phyloP scores from a whole-genome alignment of 2,888 invertebrate species.

The Zelleria hepariella region DNA sequence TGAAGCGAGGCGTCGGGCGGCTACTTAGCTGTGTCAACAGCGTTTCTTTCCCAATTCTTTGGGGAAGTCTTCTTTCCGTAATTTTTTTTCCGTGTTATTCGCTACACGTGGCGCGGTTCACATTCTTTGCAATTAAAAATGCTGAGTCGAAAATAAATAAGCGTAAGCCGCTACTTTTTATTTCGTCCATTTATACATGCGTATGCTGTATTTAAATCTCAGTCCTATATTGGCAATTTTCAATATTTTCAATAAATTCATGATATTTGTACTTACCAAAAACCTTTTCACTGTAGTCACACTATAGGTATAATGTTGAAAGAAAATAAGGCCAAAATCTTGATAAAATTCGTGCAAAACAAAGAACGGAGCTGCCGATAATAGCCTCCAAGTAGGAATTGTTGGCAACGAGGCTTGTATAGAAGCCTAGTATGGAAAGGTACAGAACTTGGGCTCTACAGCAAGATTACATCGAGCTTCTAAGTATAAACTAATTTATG shows the following conservation, averaged over 20 bases:
- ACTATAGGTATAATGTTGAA: no score
- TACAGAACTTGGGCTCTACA: not conserved
- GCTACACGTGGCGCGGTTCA: slow-evolving; percentile 17
- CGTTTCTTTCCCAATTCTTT: slow-evolving; percentile 31
- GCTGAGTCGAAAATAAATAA: not conserved
- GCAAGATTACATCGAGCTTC: not conserved
- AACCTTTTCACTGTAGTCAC: no score
- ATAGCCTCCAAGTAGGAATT: slow-evolving; percentile 31
- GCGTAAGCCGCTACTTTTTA: no score
- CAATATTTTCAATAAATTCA: no score
- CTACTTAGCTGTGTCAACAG: slow-evolving; percentile 71
- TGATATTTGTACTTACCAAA: no score
- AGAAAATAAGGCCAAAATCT: slow-evolving; percentile 6
- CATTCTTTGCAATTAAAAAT: slow-evolving; percentile 14
- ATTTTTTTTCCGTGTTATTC: slow-evolving; percentile 27
- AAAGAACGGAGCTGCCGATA: slow-evolving; percentile 26
- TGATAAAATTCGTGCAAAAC: slow-evolving; percentile 17
- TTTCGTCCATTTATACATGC: no score
- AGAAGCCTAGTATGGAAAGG: not conserved
- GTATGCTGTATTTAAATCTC: no score
- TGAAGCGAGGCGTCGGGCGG: slow-evolving; percentile 60
- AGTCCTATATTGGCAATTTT: no score
- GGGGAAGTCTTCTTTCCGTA: slow-evolving; percentile 20
- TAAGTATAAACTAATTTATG: not conserved
- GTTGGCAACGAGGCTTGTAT: slow-evolving; percentile 7